Percentiles rank a stretch among this genome's conserved stretches.
phyloP scores from a whole-genome alignment of 2,888 invertebrate genomes.

The Epirrita christyi region DNA sequence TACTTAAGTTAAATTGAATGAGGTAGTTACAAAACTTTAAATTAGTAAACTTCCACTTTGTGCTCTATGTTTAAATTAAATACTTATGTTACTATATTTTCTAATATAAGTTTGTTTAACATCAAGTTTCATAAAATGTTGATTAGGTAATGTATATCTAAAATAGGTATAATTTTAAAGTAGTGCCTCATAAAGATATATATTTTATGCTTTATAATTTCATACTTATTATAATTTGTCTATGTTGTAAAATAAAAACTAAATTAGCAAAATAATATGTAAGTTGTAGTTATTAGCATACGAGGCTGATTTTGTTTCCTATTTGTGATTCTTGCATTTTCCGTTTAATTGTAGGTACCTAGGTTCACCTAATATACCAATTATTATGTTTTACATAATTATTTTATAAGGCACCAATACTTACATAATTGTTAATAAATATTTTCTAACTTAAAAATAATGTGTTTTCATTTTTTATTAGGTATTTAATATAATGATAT shows the following conservation, averaged over 20 bases:
- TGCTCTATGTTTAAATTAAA: no score
- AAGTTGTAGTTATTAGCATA: constrained; percentile 4
- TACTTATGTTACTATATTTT: no score
- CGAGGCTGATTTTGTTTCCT: constrained; percentile 24
- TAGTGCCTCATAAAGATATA: background rate
- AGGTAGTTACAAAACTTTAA: background rate
- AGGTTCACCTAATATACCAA: background rate
- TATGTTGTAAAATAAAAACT: background rate
- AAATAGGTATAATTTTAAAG: background rate
- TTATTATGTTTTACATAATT: constrained; percentile 12
- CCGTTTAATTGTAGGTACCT: background rate
- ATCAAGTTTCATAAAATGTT: no score
- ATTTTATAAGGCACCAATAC: constrained; percentile 60
- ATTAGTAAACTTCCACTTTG: no score
- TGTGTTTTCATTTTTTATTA: constrained; percentile 20
- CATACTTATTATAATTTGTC: background rate
- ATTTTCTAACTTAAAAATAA: constrained; percentile 31
- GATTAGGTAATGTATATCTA: no score
- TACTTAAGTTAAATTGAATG: background rate
- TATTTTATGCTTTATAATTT: background rate
- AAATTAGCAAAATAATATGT: background rate
- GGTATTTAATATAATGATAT: no score
- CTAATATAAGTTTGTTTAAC: no score
- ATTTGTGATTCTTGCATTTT: constrained; percentile 25
- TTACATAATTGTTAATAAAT: constrained; percentile 66